Conservation (phyloP, 2,888 invertebrate genomes). For the Lacanobia oleracea region DNA sequence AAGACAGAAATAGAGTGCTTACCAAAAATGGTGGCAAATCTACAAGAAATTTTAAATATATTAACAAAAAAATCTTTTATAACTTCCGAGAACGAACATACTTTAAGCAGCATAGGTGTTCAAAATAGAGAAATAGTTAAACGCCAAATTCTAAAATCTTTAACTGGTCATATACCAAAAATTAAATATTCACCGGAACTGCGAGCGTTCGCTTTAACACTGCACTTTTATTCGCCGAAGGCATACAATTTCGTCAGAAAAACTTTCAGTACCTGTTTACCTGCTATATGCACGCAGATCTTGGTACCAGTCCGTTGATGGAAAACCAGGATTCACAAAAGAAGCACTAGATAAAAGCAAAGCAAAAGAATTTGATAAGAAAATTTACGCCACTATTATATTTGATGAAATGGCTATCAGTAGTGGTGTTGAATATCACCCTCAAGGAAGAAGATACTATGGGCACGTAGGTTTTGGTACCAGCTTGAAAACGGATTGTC, state of each 20-base stretch:
- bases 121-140: conserved; percentile 6
- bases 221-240: conserved; percentile 13
- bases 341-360: conserved; percentile 1
- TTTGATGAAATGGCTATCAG: conserved; percentile 24
- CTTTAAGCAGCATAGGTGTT: conserved; percentile 4
- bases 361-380: neutral
- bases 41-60: no score
- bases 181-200: conserved; percentile 6
- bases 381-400: no score
- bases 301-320: conserved; percentile 5
- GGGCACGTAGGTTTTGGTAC: conserved; percentile 10
- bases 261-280: conserved; percentile 14
- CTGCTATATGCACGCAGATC: neutral
- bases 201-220: neutral
- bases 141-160: conserved; percentile 2
- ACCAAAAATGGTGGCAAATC: no score
- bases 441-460: conserved; percentile 14
- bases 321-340: conserved; percentile 21
- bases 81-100: neutral
- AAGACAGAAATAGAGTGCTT: no score
- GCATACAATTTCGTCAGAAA: no score
- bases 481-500: conserved; percentile 36
- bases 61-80: no score
- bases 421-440: conserved; percentile 26
- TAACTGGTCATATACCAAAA: neutral